A percentile compares a stretch with the other conserved stretches of the same genome.
These are phyloP conservation scores for Oikopleura albicans DNA, from an alignment of 23 tunicate species.

Conservation along the genomic window DNA sequence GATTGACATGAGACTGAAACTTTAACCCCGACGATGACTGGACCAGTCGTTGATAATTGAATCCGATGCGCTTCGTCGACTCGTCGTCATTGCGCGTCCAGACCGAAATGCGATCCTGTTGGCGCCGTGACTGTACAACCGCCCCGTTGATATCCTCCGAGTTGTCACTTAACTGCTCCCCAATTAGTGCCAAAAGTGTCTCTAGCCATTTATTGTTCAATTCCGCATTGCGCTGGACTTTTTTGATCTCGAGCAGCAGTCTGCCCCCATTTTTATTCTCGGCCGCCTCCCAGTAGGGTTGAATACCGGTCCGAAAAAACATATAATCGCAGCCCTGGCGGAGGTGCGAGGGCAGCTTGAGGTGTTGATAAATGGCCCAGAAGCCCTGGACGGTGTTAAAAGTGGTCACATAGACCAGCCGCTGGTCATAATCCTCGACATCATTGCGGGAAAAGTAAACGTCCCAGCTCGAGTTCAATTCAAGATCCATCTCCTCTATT, in stretches of 20 bases:
- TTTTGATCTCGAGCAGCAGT: not conserved
- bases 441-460: not conserved
- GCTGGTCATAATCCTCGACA: not conserved
- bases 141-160: not conserved
- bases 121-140: not conserved
- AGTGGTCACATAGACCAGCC: not conserved
- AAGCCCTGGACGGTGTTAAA: not conserved
- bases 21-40: not conserved
- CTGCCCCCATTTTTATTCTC: not conserved
- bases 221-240: not conserved
- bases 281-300: not conserved
- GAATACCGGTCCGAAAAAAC: not conserved
- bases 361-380: not conserved
- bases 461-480: not conserved
- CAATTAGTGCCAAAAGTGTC: not conserved
- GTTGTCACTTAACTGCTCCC: not conserved
- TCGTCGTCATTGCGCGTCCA: not conserved
- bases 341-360: not conserved
- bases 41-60: not conserved
- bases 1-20: not conserved
- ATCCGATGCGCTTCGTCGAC: not conserved
- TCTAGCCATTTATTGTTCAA: not conserved
- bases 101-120: not conserved
- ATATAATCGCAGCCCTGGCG: not conserved
- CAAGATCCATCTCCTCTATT: too few relatives aligned